These are phyloP conservation scores for Carabus problematicus DNA, from an alignment of 2,888 invertebrate genomes.

Conservation along the genomic window DNA sequence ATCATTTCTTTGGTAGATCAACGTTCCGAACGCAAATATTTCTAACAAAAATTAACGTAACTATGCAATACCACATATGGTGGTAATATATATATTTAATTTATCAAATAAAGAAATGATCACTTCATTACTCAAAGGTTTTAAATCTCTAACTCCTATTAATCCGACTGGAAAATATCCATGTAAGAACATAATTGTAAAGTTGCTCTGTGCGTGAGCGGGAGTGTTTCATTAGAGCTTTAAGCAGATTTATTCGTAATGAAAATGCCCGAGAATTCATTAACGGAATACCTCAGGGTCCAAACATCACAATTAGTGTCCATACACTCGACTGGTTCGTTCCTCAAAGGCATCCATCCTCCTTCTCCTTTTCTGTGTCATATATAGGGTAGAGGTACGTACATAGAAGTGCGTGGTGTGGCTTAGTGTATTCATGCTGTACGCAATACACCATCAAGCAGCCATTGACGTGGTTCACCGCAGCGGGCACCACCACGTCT, in stretches of 20 bases:
- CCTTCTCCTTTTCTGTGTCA: too few relatives aligned
- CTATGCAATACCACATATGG: too few relatives aligned
- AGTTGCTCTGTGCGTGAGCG: background rate
- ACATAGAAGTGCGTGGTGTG: too few relatives aligned
- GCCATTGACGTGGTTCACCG: slow-evolving; percentile 9
- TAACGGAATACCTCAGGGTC: slow-evolving; percentile 39
- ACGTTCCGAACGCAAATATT: too few relatives aligned
- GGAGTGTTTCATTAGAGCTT: slow-evolving; percentile 32
- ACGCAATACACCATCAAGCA: slow-evolving; percentile 1
- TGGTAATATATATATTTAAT: too few relatives aligned
- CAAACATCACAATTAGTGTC: slow-evolving; percentile 41
- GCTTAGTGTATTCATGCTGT: too few relatives aligned
- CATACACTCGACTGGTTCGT: slow-evolving; percentile 30
- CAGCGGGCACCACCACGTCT: background rate
- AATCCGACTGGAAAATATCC: slow-evolving; percentile 28
- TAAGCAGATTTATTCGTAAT: slow-evolving; percentile 41
- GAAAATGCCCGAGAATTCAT: slow-evolving; percentile 36
- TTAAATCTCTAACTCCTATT: slow-evolving; percentile 23
- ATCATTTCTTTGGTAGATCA: too few relatives aligned
- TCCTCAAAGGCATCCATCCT: slow-evolving; percentile 5
- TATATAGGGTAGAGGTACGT: too few relatives aligned
- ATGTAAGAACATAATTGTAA: slow-evolving; percentile 19
- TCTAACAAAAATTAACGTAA: too few relatives aligned
- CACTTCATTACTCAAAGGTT: slow-evolving; percentile 28
- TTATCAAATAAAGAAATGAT: background rate